These are phyloP conservation scores for Montifringilla adamsi DNA, from an alignment of 2,113 vertebrate species.

Conservation along the genomic window DNA sequence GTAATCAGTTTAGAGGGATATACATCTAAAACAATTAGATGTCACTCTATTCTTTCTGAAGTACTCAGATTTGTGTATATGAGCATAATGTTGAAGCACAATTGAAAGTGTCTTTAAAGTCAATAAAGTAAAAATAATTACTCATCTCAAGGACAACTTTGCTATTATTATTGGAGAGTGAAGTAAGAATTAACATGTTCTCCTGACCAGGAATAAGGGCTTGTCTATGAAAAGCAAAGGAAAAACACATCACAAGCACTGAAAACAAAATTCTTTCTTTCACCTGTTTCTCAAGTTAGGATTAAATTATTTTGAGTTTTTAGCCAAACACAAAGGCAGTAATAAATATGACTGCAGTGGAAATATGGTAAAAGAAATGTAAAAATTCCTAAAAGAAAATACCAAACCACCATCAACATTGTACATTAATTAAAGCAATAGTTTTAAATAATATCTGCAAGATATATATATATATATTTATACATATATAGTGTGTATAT, in stretches of 20 bases:
- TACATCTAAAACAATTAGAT: not conserved
- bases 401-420: not conserved
- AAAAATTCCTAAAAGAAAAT: not conserved
- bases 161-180: not conserved
- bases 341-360: not conserved
- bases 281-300: not conserved
- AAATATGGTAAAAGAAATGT: not conserved
- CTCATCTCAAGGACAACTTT: not conserved
- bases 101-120: not conserved
- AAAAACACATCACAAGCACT: not conserved
- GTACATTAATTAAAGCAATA: not conserved
- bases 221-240: not conserved
- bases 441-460: not conserved
- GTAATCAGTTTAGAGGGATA: constrained; percentile 16
- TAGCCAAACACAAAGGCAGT: not conserved
- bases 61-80: not conserved
- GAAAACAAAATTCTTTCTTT: not conserved
- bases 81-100: not conserved
- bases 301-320: not conserved
- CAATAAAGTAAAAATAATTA: not conserved
- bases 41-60: not conserved
- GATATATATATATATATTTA: not conserved
- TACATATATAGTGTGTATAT: accelerated
- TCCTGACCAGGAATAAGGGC: not conserved
- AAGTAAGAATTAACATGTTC: not conserved